phyloP scores from a whole-genome alignment of 2,797 vertebrate genomes.

The Gobio occitaniae region DNA sequence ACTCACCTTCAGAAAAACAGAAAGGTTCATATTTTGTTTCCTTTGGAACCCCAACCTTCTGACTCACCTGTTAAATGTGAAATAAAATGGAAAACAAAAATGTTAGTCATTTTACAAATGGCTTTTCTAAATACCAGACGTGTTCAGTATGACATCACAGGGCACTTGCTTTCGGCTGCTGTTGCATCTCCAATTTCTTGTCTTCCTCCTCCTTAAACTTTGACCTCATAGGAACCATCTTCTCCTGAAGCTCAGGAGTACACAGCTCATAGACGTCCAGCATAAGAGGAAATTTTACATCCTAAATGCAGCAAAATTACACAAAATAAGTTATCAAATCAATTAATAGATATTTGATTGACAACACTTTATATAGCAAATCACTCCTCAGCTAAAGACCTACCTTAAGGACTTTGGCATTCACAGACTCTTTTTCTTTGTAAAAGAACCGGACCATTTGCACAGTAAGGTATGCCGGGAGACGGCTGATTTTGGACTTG shows the following conservation, averaged over 20 bases:
- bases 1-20: constrained; percentile 92
- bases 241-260: constrained; percentile 92
- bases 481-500: constrained; percentile 95
- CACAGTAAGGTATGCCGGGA: constrained; percentile 95
- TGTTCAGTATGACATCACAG: neutral
- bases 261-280: constrained; percentile 97
- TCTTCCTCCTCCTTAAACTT: constrained; percentile 98
- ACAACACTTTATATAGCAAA: neutral
- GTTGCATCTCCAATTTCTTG: constrained; percentile 90
- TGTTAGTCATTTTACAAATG: too few relatives aligned
- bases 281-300: constrained; percentile 99
- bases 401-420: constrained; percentile 99
- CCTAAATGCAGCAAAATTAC: constrained; percentile 72
- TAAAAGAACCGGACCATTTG: constrained; percentile 99
- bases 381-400: neutral
- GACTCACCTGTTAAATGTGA: constrained; percentile 62
- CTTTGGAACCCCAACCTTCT: constrained; percentile 76
- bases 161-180: constrained; percentile 81
- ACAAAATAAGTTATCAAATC: constrained; percentile 6
- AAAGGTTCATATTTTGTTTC: constrained; percentile 91
- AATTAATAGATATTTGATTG: neutral
- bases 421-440: constrained; percentile 99
- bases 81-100: neutral
- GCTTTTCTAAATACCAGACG: too few relatives aligned
- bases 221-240: constrained; percentile 90